Conservation (phyloP, 2,888 invertebrate species). For the Allolobophora icterica region DNA sequence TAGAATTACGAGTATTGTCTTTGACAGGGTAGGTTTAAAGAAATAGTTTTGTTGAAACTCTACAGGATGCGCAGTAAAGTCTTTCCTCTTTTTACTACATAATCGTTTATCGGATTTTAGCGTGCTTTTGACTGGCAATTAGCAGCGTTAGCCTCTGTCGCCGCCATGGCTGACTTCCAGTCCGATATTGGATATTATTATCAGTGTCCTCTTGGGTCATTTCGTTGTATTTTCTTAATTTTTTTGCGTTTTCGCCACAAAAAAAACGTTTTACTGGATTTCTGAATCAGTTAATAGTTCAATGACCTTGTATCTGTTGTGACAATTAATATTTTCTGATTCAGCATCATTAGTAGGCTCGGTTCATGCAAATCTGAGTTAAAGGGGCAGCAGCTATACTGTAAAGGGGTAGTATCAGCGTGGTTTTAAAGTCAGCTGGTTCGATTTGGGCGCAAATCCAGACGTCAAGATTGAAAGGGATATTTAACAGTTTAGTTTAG, state of each 20-base stretch:
- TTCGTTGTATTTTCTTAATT: neutral
- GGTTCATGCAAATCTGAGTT: neutral
- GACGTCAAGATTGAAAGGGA: too few relatives aligned
- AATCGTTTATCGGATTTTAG: neutral
- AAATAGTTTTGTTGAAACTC: neutral
- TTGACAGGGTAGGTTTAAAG: neutral
- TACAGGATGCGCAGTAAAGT: neutral
- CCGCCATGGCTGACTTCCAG: constrained; percentile 1
- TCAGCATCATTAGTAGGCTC: neutral
- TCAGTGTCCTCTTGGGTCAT: neutral
- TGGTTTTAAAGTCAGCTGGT: too few relatives aligned
- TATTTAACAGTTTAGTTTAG: too few relatives aligned
- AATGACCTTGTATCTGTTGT: neutral
- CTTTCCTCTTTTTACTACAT: neutral
- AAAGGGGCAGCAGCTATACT: neutral
- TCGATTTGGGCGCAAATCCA: too few relatives aligned
- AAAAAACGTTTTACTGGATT: neutral
- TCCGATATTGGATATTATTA: constrained; percentile 4
- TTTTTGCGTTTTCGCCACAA: neutral
- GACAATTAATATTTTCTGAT: neutral
- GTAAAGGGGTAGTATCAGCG: too few relatives aligned
- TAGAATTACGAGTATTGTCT: neutral
- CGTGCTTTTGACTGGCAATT: neutral
- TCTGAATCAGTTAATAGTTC: neutral
- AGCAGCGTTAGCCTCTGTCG: neutral